Conservation (phyloP, 2,888 invertebrate species). For the Phyllotreta cruciferae region DNA sequence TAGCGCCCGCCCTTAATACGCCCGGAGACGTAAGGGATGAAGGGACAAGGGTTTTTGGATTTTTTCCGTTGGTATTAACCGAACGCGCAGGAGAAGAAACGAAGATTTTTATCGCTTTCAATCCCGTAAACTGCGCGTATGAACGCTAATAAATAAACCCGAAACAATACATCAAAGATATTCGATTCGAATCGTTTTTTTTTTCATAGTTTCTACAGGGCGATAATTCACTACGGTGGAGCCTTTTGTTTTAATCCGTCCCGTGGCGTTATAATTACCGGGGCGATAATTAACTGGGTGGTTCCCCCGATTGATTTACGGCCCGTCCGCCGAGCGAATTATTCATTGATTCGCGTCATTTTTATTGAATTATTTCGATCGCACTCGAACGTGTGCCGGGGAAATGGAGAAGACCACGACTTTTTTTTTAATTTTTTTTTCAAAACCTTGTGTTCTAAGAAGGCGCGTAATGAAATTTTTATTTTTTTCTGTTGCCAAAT, state of each 20-base stretch:
- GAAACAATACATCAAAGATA: slow-evolving; percentile 35
- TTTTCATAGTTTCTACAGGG: slow-evolving; percentile 22
- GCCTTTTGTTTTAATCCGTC: slow-evolving; percentile 51
- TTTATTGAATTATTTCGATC: no score
- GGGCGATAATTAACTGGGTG: slow-evolving; percentile 38
- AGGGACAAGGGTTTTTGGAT: slow-evolving; percentile 29
- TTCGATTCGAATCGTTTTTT: slow-evolving; percentile 29
- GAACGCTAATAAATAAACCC: slow-evolving; percentile 28
- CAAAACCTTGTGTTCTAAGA: no score
- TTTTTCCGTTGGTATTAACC: background rate
- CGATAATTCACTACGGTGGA: slow-evolving; percentile 33
- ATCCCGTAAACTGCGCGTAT: slow-evolving; percentile 35
- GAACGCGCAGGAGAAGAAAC: background rate
- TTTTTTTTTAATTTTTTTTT: no score
- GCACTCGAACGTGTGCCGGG: no score
- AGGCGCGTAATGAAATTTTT: no score
- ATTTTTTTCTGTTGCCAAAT: no score
- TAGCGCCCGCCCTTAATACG: slow-evolving; percentile 49
- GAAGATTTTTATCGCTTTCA: slow-evolving; percentile 35
- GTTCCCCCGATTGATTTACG: slow-evolving; percentile 23
- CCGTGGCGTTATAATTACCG: slow-evolving; percentile 41
- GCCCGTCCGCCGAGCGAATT: slow-evolving; percentile 16
- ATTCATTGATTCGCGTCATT: slow-evolving; percentile 17
- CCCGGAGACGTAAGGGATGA: slow-evolving; percentile 42
- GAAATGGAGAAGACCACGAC: no score